phyloP scores from a whole-genome alignment of 2,113 vertebrate species.

The Ailuropoda melanoleuca region DNA sequence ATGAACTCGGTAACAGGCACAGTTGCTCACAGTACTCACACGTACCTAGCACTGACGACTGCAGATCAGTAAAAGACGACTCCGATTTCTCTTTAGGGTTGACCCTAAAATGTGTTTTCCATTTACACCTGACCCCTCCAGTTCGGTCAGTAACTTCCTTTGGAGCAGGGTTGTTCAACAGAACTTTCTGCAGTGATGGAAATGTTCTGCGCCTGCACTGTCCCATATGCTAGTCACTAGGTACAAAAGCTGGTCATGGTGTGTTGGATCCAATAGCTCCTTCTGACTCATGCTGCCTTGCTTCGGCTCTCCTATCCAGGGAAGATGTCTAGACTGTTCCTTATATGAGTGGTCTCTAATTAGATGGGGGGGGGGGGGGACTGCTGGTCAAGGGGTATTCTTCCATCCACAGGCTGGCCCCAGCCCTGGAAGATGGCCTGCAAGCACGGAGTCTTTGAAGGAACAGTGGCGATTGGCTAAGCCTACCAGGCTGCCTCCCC shows the following conservation, averaged over 20 bases:
- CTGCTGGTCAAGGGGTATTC: not conserved
- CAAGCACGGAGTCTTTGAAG: not conserved
- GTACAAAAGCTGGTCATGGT: not conserved
- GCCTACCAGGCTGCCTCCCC: not conserved
- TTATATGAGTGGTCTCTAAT: not conserved
- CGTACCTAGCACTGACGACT: not conserved
- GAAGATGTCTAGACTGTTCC: not conserved
- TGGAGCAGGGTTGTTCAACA: not conserved
- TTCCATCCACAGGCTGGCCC: not conserved
- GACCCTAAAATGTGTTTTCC: not conserved
- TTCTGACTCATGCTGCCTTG: not conserved
- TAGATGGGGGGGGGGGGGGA: too few species aligned
- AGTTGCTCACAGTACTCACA: not conserved
- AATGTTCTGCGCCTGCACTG: not conserved
- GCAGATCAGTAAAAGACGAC: not conserved
- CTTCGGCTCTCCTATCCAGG: not conserved
- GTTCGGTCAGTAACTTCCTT: not conserved
- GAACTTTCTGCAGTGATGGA: not conserved
- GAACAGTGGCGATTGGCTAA: not conserved
- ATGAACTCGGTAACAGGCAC: not conserved
- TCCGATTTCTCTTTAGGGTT: not conserved
- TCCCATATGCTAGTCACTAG: not conserved
- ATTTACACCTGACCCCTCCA: not conserved
- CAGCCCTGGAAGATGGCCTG: not conserved
- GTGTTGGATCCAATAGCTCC: not conserved